These are phyloP conservation scores for Sycophila texana DNA, from an alignment of 2,888 invertebrate species.

Conservation along the genomic window DNA sequence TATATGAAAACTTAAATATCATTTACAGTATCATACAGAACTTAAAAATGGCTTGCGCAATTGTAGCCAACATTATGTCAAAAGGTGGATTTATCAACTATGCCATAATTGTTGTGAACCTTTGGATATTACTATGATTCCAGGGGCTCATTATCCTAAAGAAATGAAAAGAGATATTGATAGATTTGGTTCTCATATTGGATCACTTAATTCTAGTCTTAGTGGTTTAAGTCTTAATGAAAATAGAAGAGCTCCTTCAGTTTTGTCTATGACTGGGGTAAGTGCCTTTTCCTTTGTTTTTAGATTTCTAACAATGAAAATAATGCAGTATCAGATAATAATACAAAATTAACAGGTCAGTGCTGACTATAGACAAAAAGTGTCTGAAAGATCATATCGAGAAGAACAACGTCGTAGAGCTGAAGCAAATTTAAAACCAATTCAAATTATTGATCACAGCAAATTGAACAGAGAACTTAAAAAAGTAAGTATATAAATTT, in stretches of 20 bases:
- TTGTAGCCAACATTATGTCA: constrained; percentile 69
- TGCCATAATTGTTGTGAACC: constrained; percentile 67
- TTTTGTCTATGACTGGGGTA: constrained; percentile 31
- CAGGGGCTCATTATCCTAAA: constrained; percentile 71
- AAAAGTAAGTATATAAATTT: constrained; percentile 22
- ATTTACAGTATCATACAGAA: constrained; percentile 63
- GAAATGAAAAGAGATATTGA: constrained; percentile 58
- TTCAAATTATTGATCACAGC: constrained; percentile 61
- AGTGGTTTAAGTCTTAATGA: constrained; percentile 48
- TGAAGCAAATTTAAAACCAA: background rate
- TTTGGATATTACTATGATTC: constrained; percentile 61
- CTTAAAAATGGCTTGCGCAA: constrained; percentile 56
- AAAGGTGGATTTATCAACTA: constrained; percentile 73
- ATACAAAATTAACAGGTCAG: constrained; percentile 30
- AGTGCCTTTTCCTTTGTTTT: too few species aligned
- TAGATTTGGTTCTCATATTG: background rate
- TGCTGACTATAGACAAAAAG: constrained; percentile 57
- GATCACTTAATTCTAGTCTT: constrained; percentile 20
- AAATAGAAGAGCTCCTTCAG: constrained; percentile 7
- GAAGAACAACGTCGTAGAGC: constrained; percentile 60
- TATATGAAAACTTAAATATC: background rate
- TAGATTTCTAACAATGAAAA: too few species aligned
- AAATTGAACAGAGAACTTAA: constrained; percentile 26
- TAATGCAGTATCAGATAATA: background rate
- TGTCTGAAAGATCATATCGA: constrained; percentile 59